These are phyloP conservation scores for Drosophila diplacantha DNA, from an alignment of 2,888 invertebrate genomes.

Conservation along the genomic window DNA sequence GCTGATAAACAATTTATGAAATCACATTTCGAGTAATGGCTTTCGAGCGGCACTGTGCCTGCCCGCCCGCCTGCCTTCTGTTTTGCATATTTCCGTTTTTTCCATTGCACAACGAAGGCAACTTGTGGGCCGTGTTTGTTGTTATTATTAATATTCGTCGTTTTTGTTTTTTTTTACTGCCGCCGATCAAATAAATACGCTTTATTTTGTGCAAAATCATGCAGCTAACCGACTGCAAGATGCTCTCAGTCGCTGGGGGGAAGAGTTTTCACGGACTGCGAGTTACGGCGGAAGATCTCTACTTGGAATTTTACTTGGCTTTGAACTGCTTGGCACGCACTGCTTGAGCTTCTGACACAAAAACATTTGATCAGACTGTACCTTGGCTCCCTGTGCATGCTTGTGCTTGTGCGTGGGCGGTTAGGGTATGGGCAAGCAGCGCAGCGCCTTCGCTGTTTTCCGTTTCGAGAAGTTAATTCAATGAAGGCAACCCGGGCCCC, in stretches of 20 bases:
- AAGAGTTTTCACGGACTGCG: slow-evolving; percentile 1
- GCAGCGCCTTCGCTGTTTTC: slow-evolving; percentile 6
- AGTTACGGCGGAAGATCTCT: neutral
- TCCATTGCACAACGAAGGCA: slow-evolving; percentile 40
- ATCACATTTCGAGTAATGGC: slow-evolving; percentile 32
- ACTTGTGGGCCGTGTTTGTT: slow-evolving; percentile 14
- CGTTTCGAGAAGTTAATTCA: slow-evolving; percentile 19
- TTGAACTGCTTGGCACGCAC: neutral
- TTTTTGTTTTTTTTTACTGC: slow-evolving; percentile 1
- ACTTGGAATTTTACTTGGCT: neutral
- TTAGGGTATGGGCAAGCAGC: slow-evolving; percentile 11
- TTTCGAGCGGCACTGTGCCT: slow-evolving; percentile 6
- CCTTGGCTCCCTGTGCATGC: neutral
- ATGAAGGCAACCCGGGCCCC: slow-evolving; percentile 20
- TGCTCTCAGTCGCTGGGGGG: slow-evolving; percentile 13
- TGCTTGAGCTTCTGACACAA: slow-evolving; percentile 1
- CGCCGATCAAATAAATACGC: slow-evolving; percentile 38
- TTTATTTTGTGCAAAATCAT: slow-evolving; percentile 36
- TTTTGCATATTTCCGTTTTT: slow-evolving; percentile 54
- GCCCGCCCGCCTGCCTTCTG: slow-evolving; percentile 8
- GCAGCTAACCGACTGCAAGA: slow-evolving; percentile 18
- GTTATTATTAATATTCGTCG: slow-evolving; percentile 7
- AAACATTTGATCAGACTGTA: neutral
- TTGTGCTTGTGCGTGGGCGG: slow-evolving; percentile 13
- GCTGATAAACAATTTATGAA: slow-evolving; percentile 36